Percentiles rank a stretch among this genome's conserved stretches.
Conservation (phyloP, 2,888 invertebrate genomes). For the Pecten maximus region DNA sequence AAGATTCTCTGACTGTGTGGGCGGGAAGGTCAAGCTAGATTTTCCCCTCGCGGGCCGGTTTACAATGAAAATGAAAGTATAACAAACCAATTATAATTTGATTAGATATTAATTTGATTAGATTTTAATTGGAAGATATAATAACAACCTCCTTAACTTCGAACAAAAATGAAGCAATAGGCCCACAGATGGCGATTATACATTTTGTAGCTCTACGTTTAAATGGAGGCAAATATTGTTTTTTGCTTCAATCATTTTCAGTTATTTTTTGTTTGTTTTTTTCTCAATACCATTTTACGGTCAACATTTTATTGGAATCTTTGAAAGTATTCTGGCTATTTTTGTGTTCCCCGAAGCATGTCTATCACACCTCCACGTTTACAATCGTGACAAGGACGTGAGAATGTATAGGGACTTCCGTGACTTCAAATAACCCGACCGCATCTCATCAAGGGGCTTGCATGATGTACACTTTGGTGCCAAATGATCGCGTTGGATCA, state of each 20-base stretch:
- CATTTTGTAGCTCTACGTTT: no score
- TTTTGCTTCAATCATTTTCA: not conserved
- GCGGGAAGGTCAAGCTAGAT: no score
- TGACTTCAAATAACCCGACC: not conserved
- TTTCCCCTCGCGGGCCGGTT: no score
- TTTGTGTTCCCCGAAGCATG: not conserved
- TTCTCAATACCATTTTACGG: not conserved
- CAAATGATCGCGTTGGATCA: conserved; percentile 28
- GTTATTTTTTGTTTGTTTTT: not conserved
- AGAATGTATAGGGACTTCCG: not conserved
- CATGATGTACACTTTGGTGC: conserved; percentile 10
- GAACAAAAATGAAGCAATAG: no score
- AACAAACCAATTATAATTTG: no score
- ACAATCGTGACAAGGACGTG: not conserved
- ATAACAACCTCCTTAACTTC: no score
- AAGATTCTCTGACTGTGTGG: no score
- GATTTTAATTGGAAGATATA: no score
- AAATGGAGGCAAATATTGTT: no score
- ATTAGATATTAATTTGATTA: no score
- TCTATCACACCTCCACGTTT: not conserved
- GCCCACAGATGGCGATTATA: no score
- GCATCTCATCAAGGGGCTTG: conserved; percentile 4
- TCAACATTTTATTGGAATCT: not conserved
- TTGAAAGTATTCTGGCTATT: not conserved
- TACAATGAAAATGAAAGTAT: no score